phyloP scores from a whole-genome alignment of 2,113 vertebrate species.

The Jaculus jaculus region DNA sequence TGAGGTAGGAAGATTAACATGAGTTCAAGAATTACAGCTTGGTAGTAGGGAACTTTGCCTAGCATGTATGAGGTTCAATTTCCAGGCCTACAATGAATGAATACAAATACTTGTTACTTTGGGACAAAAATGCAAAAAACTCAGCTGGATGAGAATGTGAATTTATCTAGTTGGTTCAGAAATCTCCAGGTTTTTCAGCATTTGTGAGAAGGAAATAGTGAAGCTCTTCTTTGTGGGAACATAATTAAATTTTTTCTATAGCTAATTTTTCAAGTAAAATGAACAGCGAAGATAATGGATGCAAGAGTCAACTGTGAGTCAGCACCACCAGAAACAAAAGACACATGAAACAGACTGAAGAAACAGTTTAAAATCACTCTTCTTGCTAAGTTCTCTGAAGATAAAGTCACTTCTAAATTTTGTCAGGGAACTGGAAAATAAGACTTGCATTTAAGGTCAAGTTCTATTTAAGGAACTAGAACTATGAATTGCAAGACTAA shows the following conservation, averaged over 20 bases:
- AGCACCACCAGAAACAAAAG: constrained; percentile 15
- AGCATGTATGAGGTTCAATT: background rate
- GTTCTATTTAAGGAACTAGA: background rate
- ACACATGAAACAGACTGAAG: background rate
- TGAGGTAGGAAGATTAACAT: no score
- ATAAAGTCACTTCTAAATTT: constrained; percentile 48
- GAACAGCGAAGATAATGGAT: background rate
- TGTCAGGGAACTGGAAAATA: constrained; percentile 27
- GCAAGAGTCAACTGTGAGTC: background rate
- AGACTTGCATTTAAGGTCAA: constrained; percentile 10
- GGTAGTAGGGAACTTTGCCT: background rate
- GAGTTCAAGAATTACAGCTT: background rate
- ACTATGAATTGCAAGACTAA: constrained; percentile 5
- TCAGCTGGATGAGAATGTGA: background rate
- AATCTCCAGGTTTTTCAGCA: background rate
- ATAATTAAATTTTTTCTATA: background rate
- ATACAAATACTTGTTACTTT: background rate
- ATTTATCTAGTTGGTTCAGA: background rate
- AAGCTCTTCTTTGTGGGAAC: background rate
- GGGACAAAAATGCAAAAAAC: background rate
- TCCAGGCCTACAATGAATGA: background rate
- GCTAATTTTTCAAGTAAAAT: constrained; percentile 26
- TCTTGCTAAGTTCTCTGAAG: background rate
- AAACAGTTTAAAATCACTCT: background rate
- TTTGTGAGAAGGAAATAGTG: background rate